Evolutionary conservation across 2,888 invertebrate species (phyloP).

Genomic region (Sesamia inferens): DNA sequence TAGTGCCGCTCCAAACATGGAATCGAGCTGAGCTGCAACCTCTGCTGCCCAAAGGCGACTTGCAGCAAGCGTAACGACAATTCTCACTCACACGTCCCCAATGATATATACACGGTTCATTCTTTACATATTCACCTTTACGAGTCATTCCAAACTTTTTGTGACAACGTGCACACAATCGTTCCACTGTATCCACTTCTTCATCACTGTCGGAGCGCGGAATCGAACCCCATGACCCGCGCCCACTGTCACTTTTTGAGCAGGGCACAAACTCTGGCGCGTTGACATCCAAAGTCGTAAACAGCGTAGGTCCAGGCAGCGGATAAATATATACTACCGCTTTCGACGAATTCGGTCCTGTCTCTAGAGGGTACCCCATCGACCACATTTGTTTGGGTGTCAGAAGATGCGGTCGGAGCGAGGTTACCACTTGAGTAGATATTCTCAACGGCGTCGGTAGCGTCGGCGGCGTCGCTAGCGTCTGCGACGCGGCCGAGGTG

Average conservation of each 20-base stretch:
- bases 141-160: slow-evolving; percentile 92
- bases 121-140: slow-evolving; percentile 92
- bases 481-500: slow-evolving; percentile 83
- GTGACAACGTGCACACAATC: slow-evolving; percentile 93
- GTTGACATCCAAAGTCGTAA: slow-evolving; percentile 90
- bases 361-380: slow-evolving; percentile 93
- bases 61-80: slow-evolving; percentile 92
- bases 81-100: slow-evolving; percentile 94
- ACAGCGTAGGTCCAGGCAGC: slow-evolving; percentile 86
- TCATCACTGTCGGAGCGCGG: slow-evolving; percentile 90
- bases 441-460: slow-evolving; percentile 87
- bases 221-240: slow-evolving; percentile 89
- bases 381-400: slow-evolving; percentile 91
- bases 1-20: slow-evolving; percentile 95
- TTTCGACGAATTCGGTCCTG: slow-evolving; percentile 90
- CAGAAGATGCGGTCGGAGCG: slow-evolving; percentile 91
- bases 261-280: slow-evolving; percentile 92
- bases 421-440: slow-evolving; percentile 90
- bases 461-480: slow-evolving; percentile 76
- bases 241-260: slow-evolving; percentile 88
- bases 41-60: slow-evolving; percentile 81
- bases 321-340: slow-evolving; percentile 91
- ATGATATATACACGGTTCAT: slow-evolving; percentile 96
- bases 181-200: slow-evolving; percentile 90
- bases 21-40: slow-evolving; percentile 92